Evolutionary conservation across 2,797 vertebrate genomes (phyloP), one percentile per base, ranked within the genome.

Genomic region (Pseudochirops cupreus): DNA sequence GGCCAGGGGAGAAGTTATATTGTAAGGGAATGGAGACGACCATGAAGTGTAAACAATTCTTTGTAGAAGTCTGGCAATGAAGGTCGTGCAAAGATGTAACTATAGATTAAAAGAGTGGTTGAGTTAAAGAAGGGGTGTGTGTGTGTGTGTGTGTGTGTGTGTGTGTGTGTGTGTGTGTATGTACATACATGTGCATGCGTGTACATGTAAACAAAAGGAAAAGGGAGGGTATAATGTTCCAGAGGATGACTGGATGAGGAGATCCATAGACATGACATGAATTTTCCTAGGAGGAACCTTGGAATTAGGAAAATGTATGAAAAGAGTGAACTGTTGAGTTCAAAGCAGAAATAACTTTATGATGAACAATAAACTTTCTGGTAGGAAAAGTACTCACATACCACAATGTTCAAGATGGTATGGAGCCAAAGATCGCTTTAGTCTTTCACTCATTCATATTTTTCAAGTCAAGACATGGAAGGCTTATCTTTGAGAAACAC

Each of bases 381-480:
- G 92, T 46, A 90, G 82, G 89, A 67, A 91, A 95, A 94, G 53
- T 56, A 92, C 1, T 93, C 67, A 67, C 55, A 91, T 55, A 53
- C 7, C 18, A 7, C 29, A 67, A 14, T 55, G 52, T 95, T 87
- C 39, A 87, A 50, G 39, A 82, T 82, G n/a, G n/a, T 24, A 39
- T 21, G n/a, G n/a, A 18, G n/a, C 18, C n/a, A 39, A 82, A 82
- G 14, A 50, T 50, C 26, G 14, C 33, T 46, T 46, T 82, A 82
- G 39, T 87, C 21, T 93, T 96, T 94, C 95, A 96, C 87, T 52
- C 89, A 87, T 59, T 67, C 89, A 91, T 31, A 92, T 14, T 91
- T 97, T 94, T 93, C 26, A 33, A 12, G 87, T 94, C 52, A 93
- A 74, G 91, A 93, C 94, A 89, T 92, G 67, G 93, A 91, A 96